These are phyloP conservation scores for Lagopus leucura DNA, from an alignment of 2,113 vertebrate genomes.

Conservation along the genomic window DNA sequence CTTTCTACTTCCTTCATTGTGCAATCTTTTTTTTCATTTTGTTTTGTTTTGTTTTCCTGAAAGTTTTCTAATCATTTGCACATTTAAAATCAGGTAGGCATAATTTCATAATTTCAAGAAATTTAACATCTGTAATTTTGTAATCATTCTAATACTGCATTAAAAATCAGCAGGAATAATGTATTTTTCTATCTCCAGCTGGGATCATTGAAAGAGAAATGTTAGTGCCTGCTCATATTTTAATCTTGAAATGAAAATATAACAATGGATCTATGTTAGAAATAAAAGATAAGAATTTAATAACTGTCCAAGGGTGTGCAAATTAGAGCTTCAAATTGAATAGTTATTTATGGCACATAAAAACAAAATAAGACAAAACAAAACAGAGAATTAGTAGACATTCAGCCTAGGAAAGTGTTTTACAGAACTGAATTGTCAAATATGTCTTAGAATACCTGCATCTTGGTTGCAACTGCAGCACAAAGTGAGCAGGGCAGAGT, in stretches of 20 bases:
- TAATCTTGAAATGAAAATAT: background rate
- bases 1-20: background rate
- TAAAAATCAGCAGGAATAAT: background rate
- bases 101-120: background rate
- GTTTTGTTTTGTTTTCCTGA: background rate
- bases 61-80: background rate
- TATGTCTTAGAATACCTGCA: accelerated
- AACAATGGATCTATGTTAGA: background rate
- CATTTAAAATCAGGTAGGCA: background rate
- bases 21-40: background rate
- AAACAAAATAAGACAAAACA: background rate
- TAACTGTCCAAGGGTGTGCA: background rate
- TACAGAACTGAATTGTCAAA: background rate
- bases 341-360: background rate
- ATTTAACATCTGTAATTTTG: background rate
- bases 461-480: background rate
- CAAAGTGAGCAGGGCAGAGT: background rate
- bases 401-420: background rate
- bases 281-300: constrained; percentile 22
- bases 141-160: background rate
- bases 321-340: constrained; percentile 8
- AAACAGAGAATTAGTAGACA: background rate
- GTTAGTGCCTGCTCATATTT: background rate
- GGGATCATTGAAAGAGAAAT: background rate
- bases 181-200: background rate